phyloP scores from a whole-genome alignment of 2,797 vertebrate genomes.

The Argentina silus region DNA sequence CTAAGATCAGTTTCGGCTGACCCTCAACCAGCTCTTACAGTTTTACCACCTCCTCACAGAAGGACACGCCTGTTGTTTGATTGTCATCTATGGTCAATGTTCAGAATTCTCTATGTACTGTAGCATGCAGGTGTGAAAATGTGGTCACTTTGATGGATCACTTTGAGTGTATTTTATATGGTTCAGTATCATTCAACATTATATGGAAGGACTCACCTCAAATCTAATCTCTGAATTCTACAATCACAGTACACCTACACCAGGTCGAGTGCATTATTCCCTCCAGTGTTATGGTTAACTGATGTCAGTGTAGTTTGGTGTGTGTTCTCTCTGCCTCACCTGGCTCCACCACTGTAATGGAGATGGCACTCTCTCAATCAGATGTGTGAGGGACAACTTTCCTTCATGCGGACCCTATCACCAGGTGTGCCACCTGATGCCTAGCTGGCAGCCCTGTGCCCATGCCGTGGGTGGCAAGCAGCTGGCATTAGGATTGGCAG shows the following conservation, averaged over 20 bases:
- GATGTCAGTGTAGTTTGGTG: no score
- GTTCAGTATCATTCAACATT: background rate
- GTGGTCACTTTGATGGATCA: background rate
- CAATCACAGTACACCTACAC: no score
- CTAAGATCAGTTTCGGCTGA: constrained; percentile 48
- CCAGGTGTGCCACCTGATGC: background rate
- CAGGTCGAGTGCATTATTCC: no score
- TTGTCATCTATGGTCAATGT: background rate
- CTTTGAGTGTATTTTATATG: background rate
- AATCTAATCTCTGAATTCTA: no score
- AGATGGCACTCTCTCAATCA: background rate
- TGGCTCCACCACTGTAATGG: no score
- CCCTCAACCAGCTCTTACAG: constrained; percentile 35
- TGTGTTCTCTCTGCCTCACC: no score
- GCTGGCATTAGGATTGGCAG: constrained; percentile 5
- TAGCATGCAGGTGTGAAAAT: background rate
- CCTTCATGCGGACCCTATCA: background rate
- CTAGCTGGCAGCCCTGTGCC: background rate
- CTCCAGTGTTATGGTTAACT: no score
- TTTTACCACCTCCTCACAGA: constrained; percentile 57
- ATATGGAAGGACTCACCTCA: background rate
- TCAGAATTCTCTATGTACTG: no score
- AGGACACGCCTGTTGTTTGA: constrained; percentile 44
- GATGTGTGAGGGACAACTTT: background rate
- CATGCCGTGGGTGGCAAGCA: background rate